Percentiles rank a stretch among this genome's conserved stretches.
phyloP scores from a whole-genome alignment of 2,797 vertebrate genomes.

The Rhincodon typus region DNA sequence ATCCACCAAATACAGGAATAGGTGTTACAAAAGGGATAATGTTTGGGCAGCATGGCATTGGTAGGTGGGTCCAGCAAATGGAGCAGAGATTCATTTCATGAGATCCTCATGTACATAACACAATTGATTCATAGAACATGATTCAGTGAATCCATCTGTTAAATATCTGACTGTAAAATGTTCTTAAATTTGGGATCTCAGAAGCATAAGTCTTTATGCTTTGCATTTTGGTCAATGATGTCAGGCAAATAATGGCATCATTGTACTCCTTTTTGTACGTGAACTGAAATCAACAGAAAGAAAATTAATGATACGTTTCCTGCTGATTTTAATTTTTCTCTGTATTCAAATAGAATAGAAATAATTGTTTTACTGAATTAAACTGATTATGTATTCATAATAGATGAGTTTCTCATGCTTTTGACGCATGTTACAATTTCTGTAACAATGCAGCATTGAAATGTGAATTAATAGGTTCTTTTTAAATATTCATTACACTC shows the following conservation, averaged over 20 bases:
- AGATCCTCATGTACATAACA: not conserved
- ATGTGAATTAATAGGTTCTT: not conserved
- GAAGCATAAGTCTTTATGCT: not conserved
- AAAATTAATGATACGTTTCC: not conserved
- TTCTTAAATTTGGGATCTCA: not conserved
- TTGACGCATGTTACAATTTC: not conserved
- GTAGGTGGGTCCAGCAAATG: not conserved
- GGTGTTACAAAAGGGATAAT: not conserved
- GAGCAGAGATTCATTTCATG: not conserved
- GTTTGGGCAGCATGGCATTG: not conserved
- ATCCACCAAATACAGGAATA: not conserved
- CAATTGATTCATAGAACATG: not conserved
- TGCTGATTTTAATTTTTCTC: not conserved
- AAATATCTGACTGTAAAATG: not conserved
- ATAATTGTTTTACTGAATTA: not conserved
- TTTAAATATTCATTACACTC: not conserved
- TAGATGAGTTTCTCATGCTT: not conserved
- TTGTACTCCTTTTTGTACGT: not conserved
- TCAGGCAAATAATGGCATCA: not conserved
- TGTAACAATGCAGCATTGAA: not conserved
- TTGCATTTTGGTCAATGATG: not conserved
- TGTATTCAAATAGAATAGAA: not conserved
- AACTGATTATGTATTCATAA: not conserved
- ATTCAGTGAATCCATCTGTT: not conserved
- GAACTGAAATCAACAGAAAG: not conserved